These are phyloP conservation scores for Nyctereutes procyonoides DNA, from an alignment of 2,113 vertebrate species.

Conservation along the genomic window DNA sequence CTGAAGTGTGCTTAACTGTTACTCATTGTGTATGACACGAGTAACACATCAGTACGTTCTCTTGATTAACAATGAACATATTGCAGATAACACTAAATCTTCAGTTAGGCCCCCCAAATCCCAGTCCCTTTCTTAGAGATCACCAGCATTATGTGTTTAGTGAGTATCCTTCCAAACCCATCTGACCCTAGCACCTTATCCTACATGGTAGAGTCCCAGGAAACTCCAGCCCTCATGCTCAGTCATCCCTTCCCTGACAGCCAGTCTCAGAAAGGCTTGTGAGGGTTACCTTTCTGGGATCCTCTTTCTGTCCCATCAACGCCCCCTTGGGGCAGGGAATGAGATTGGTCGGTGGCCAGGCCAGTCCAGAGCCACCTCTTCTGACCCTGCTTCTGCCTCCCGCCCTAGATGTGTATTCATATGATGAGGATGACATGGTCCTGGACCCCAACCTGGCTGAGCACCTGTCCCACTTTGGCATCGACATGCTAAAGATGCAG, in stretches of 20 bases:
- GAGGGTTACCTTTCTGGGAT: background rate
- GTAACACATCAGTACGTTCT: background rate
- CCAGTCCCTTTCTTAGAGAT: background rate
- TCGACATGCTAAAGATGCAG: conserved; percentile 99
- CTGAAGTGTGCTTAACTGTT: background rate
- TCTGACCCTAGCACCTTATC: background rate
- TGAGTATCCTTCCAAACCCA: background rate
- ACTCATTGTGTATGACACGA: background rate
- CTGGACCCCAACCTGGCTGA: conserved; percentile 96
- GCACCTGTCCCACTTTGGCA: conserved; percentile 97
- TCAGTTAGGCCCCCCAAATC: background rate
- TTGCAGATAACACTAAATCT: background rate
- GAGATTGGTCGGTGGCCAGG: background rate
- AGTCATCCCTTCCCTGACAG: background rate
- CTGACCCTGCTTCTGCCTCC: conserved; percentile 35
- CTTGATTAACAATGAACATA: background rate
- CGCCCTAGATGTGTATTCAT: conserved; percentile 95
- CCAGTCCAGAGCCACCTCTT: background rate
- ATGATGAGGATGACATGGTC: conserved; percentile 99
- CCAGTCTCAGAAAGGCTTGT: background rate
- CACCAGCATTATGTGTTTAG: background rate
- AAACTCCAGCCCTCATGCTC: background rate
- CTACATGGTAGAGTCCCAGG: accelerated
- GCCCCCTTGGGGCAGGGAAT: background rate
- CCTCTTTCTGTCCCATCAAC: background rate